Evolutionary conservation across 2,888 invertebrate genomes (phyloP).

Genomic region (Leptinotarsa tumamoca): DNA sequence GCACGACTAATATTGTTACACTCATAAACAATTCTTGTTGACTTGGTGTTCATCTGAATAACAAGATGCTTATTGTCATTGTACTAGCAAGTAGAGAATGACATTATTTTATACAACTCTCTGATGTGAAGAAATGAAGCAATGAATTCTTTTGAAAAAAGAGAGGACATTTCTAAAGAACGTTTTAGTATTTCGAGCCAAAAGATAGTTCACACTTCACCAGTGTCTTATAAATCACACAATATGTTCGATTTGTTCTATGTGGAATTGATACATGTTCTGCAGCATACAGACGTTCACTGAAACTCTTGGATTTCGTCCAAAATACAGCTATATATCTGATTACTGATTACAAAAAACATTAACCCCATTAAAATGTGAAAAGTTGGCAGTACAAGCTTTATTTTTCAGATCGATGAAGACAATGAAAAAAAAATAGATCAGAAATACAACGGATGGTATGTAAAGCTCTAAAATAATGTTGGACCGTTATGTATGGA

Average conservation of each 20-base stretch:
- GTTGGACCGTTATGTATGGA: no score
- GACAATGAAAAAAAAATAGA: neutral
- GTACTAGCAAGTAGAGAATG: no score
- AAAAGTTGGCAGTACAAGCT: neutral
- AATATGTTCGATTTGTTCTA: slow-evolving; percentile 1
- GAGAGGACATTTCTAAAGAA: neutral
- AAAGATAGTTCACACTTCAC: slow-evolving; percentile 1
- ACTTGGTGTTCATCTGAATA: no score
- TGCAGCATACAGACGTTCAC: neutral
- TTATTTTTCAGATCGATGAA: neutral
- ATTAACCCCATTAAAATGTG: neutral
- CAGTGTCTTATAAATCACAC: neutral
- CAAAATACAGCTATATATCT: neutral
- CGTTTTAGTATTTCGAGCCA: neutral
- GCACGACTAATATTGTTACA: no score
- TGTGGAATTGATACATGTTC: neutral
- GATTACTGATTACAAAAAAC: neutral
- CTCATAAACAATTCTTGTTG: no score
- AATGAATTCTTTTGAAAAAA: neutral
- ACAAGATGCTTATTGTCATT: no score
- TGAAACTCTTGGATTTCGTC: neutral
- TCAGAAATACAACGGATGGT: neutral
- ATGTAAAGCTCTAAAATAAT: no score
- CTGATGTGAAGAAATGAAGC: neutral
- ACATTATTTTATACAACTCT: neutral